Percentiles rank a stretch among this genome's conserved stretches.
These are phyloP conservation scores for Pinna nobilis DNA, from an alignment of 1,140 invertebrate species.

Conservation along the genomic window DNA sequence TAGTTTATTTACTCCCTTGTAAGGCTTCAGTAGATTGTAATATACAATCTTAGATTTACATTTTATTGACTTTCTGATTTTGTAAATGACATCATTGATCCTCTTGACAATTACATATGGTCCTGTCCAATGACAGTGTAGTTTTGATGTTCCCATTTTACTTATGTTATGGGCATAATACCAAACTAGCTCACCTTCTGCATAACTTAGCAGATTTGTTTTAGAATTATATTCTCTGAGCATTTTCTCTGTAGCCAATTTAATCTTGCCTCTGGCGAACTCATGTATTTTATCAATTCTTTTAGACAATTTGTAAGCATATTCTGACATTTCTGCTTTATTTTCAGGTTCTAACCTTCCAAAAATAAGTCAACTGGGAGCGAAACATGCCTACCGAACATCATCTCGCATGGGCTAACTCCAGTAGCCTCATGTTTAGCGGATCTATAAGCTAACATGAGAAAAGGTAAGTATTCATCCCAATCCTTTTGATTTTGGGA, in stretches of 20 bases:
- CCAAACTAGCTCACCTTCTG: background rate
- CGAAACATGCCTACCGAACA: conserved; percentile 21
- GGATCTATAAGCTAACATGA: conserved; percentile 41
- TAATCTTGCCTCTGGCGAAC: conserved; percentile 9
- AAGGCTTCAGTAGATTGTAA: conserved; percentile 11
- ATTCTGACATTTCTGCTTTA: conserved; percentile 7
- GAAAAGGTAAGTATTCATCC: conserved; percentile 30
- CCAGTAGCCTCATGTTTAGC: conserved; percentile 32
- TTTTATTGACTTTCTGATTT: conserved; percentile 1
- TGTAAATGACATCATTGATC: conserved; percentile 25
- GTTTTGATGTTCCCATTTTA: conserved; percentile 1
- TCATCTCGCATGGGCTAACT: conserved; percentile 23
- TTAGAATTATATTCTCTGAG: background rate
- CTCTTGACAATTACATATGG: conserved; percentile 15
- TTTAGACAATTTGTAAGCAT: conserved; percentile 17
- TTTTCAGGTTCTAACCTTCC: conserved; percentile 23
- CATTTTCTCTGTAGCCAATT: conserved; percentile 8
- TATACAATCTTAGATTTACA: conserved; percentile 18
- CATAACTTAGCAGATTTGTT: background rate
- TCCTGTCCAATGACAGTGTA: conserved; percentile 10
- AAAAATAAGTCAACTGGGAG: conserved; percentile 32
- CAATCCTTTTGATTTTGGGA: conserved; percentile 43
- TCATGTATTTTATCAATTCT: conserved; percentile 17
- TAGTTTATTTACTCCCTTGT: background rate
- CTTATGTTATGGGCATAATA: background rate